Percentiles rank a stretch among this genome's conserved stretches.
Evolutionary conservation across 2,888 invertebrate species (phyloP).

Genomic region (Epinotia brunnichana): DNA sequence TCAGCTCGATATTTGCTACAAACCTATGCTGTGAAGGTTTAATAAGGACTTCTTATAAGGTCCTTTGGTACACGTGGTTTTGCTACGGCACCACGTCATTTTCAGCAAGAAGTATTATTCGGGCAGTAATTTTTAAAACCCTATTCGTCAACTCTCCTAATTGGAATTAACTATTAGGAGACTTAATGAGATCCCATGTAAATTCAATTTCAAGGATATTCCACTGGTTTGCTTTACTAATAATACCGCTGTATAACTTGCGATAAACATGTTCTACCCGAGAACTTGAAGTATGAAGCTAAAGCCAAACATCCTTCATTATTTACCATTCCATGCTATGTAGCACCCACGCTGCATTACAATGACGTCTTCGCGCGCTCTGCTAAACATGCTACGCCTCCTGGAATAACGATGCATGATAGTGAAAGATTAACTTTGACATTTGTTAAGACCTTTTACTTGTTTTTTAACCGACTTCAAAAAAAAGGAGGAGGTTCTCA

Average conservation of each 20-base stretch:
- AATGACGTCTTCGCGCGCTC: constrained; percentile 52
- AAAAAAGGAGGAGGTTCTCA: too few relatives aligned
- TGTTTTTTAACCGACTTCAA: too few relatives aligned
- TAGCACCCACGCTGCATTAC: constrained; percentile 58
- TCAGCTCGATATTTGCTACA: background rate
- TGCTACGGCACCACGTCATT: background rate
- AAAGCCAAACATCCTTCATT: constrained; percentile 34
- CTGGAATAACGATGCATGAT: constrained; percentile 39
- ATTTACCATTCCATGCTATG: constrained; percentile 38
- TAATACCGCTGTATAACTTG: constrained; percentile 23
- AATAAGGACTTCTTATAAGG: too few relatives aligned
- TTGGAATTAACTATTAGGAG: constrained; percentile 60
- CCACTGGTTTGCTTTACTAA: constrained; percentile 18
- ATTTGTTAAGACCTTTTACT: background rate
- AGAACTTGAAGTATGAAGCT: constrained; percentile 35
- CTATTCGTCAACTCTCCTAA: constrained; percentile 53
- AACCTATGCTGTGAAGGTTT: too few relatives aligned
- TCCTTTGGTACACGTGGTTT: background rate
- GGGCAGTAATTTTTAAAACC: constrained; percentile 40
- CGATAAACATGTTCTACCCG: constrained; percentile 20
- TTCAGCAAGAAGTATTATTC: background rate
- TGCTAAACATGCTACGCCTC: constrained; percentile 13
- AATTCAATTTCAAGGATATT: constrained; percentile 31
- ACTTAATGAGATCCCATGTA: constrained; percentile 41
- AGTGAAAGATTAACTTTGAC: constrained; percentile 29